phyloP scores from a whole-genome alignment of 2,888 invertebrate genomes.

The Dynastes tityus region DNA sequence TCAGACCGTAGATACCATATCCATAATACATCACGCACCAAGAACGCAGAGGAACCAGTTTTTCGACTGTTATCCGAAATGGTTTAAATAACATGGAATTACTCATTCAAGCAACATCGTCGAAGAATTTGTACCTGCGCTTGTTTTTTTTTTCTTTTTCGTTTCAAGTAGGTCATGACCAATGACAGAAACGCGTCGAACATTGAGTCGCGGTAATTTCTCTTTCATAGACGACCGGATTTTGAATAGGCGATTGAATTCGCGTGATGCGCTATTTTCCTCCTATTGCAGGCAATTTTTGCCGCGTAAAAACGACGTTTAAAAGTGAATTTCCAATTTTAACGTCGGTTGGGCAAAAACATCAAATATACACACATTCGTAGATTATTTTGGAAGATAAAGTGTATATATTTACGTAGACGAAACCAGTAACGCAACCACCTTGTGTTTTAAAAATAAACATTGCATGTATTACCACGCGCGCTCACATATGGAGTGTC shows the following conservation, averaged over 20 bases:
- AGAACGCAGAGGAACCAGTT: not conserved
- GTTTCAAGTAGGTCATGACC: constrained; percentile 43
- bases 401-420: constrained; percentile 1
- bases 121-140: constrained; percentile 36
- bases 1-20: not conserved
- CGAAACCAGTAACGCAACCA: constrained; percentile 38
- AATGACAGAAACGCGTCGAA: constrained; percentile 24
- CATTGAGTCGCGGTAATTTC: constrained; percentile 10
- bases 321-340: not conserved
- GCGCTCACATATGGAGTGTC: not conserved
- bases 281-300: too few species aligned
- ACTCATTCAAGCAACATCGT: constrained; percentile 14
- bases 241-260: not conserved
- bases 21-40: not conserved
- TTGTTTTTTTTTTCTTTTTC: not conserved
- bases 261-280: not conserved
- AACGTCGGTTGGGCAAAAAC: not conserved
- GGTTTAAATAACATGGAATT: constrained; percentile 1
- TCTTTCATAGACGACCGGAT: constrained; percentile 25
- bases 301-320: too few species aligned
- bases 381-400: constrained; percentile 16
- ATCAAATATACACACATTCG: not conserved
- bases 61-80: constrained; percentile 8
- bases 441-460: constrained; percentile 47
- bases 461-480: constrained; percentile 38